Conservation (phyloP, 1,140 invertebrate species). For the Wiebesia pumilae region DNA sequence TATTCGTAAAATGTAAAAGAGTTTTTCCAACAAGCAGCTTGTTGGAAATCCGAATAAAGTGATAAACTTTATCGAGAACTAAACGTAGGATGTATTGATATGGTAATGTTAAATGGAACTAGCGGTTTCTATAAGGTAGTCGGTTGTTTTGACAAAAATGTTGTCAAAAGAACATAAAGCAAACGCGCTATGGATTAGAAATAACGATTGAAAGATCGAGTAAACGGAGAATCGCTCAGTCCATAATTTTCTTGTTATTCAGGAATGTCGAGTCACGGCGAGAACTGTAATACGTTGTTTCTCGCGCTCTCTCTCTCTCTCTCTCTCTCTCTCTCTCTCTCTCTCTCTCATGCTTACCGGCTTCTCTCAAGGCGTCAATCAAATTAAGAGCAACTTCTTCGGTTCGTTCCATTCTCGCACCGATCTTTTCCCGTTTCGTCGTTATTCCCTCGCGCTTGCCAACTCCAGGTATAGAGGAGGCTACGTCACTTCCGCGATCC, state of each 20-base stretch:
- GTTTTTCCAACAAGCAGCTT: too few relatives aligned
- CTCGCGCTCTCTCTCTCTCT: not conserved
- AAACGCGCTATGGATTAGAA: not conserved
- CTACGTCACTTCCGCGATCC: not conserved
- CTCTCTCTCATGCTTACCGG: not conserved
- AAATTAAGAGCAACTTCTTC: conserved; percentile 58
- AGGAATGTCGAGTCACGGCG: conserved; percentile 54
- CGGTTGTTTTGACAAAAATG: not conserved
- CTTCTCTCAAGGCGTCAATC: conserved; percentile 61
- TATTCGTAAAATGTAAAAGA: too few relatives aligned
- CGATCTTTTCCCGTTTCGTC: not conserved
- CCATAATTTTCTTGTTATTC: conserved; percentile 49
- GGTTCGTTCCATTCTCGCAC: conserved; percentile 7
- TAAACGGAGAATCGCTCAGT: not conserved
- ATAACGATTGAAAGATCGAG: not conserved
- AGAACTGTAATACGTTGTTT: conserved; percentile 33
- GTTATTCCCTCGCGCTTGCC: not conserved
- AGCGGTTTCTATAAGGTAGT: too few relatives aligned
- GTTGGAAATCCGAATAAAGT: too few relatives aligned
- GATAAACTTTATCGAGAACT: too few relatives aligned
- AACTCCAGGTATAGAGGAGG: not conserved
- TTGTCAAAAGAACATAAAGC: too few relatives aligned
- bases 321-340: not conserved
- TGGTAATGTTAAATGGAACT: too few relatives aligned
- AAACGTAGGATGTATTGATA: too few relatives aligned